Base-by-base conservation (phyloP, 2,113 vertebrate genomes). In the Melanotaenia duboulayi region DNA sequence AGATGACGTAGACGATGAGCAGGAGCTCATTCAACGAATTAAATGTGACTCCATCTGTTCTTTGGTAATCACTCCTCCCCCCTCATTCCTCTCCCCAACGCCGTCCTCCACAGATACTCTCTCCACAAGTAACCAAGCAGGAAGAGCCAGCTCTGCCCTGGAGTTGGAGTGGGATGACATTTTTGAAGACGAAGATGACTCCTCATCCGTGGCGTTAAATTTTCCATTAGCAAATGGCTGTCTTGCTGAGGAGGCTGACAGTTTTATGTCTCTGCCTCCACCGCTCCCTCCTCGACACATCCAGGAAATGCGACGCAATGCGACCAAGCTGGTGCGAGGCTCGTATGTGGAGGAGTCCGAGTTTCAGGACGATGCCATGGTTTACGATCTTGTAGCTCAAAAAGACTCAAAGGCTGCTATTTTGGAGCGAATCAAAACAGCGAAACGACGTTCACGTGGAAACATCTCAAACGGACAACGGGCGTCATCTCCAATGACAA, bases 131-230 rank as follows among this genome's bases (percentile, higher is more conserved):
- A 93, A 94, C 69, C 96, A 87, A 71, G 76, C 65, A 82, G 93
- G 82, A 89, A 89, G 64, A 22, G 91, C 82, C 93, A 89, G 79
- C 68, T 89, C 87, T 0, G 63, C 76, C 4, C 52, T 85, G 65
- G 96, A 95, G 4, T 91, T 99, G 75, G 98, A 99, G 81, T 99
- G 98, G 98, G 98, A 99, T 3, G 95, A 99, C 69, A 95, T 95
- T 56, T 98, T 96, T 0, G 95, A 94, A 14, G 95, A 95, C 0
- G 94, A 95, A 0, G 94, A 83, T 19, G 28, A 32, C 0, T 56
- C 73, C 11, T 44, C 28, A 3, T 68, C 23, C 5, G 22, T 1
- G 1, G 7, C 42, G 1, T 11, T 35, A 4, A 51, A 52, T 20
- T 4, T 22, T 4, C 24, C 7, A 0, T 1, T 67, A 0, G 11